These are phyloP conservation scores for Dilophus febrilis DNA, from an alignment of 2,888 invertebrate species.

Conservation along the genomic window DNA sequence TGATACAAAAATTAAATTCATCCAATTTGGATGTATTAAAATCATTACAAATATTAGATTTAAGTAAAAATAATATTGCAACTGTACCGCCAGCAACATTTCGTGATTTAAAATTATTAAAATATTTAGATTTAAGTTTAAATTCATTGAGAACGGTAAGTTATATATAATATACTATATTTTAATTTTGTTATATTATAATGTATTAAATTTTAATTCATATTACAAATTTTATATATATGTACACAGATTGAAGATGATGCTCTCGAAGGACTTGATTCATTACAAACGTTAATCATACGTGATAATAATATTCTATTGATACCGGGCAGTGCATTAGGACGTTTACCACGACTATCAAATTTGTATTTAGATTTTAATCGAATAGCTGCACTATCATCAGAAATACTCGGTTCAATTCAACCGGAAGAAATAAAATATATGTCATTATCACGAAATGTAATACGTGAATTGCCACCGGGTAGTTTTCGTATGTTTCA, in stretches of 20 bases:
- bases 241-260: conserved; percentile 65
- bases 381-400: conserved; percentile 68
- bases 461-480: conserved; percentile 68
- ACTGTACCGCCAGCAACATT: conserved; percentile 71
- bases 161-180: conserved; percentile 12
- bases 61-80: conserved; percentile 70
- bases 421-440: conserved; percentile 49
- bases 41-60: conserved; percentile 55
- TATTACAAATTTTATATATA: too few species aligned
- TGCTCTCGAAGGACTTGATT: conserved; percentile 66
- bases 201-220: too few species aligned
- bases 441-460: conserved; percentile 63
- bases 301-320: conserved; percentile 77
- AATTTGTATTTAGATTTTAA: conserved; percentile 70
- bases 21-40: conserved; percentile 48
- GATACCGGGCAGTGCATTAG: conserved; percentile 67
- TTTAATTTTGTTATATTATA: too few species aligned
- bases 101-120: conserved; percentile 49
- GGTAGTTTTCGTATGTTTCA: conserved; percentile 66
- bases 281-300: conserved; percentile 56
- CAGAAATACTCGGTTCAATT: conserved; percentile 55
- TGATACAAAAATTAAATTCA: conserved; percentile 69
- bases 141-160: conserved; percentile 74
- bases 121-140: conserved; percentile 64
- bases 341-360: conserved; percentile 54